Evolutionary conservation across 2,797 vertebrate species (phyloP).

Genomic region (Anguilla marmorata): DNA sequence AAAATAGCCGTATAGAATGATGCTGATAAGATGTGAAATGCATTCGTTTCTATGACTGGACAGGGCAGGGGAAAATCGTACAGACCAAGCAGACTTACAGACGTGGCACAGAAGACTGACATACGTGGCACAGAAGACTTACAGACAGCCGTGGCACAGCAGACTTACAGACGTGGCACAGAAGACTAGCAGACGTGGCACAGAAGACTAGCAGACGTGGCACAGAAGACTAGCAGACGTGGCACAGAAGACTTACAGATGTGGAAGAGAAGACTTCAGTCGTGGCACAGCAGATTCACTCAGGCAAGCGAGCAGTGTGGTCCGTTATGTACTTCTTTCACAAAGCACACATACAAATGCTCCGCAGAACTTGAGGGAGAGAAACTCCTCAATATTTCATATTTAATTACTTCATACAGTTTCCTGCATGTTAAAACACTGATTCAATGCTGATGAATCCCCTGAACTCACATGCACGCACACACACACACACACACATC

Average conservation of each 20-base stretch:
- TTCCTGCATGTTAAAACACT: neutral
- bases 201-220: neutral
- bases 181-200: neutral
- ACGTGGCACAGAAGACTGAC: neutral
- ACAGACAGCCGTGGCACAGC: neutral
- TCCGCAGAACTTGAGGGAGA: neutral
- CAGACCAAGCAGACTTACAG: neutral
- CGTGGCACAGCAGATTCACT: neutral
- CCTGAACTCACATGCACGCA: neutral
- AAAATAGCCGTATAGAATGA: neutral
- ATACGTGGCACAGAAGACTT: neutral
- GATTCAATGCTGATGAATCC: neutral
- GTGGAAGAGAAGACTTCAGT: neutral
- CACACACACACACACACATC: slow-evolving; percentile 9
- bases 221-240: neutral
- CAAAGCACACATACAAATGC: neutral
- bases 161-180: neutral
- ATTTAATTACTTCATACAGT: neutral
- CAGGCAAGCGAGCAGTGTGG: neutral
- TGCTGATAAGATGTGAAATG: neutral
- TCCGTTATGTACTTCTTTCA: neutral
- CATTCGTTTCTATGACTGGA: neutral
- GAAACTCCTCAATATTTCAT: neutral
- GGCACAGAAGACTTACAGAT: neutral
- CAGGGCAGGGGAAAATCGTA: neutral